Evolutionary conservation across 1,140 invertebrate genomes (phyloP).

Genomic region (Hypsibius dujardini): DNA sequence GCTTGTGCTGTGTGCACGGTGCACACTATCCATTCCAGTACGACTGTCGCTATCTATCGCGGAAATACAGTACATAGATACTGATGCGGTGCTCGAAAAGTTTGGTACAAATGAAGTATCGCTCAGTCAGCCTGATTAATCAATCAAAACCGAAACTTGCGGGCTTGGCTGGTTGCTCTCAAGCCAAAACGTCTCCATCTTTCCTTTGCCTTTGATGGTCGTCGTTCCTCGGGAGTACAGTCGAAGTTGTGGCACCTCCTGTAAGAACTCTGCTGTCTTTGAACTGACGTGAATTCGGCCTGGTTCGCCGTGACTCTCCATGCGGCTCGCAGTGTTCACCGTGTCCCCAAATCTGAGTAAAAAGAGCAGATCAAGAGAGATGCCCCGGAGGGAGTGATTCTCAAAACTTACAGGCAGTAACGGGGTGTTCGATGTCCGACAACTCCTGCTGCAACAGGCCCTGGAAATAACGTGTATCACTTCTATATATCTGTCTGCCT

Average conservation of each 20-base stretch:
- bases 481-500: too few relatives aligned
- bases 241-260: background rate
- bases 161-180: background rate
- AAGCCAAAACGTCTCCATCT: background rate
- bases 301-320: slow-evolving; percentile 31
- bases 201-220: background rate
- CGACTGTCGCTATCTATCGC: too few relatives aligned
- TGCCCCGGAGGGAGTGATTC: too few relatives aligned
- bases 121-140: too few relatives aligned
- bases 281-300: slow-evolving; percentile 4
- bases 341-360: slow-evolving; percentile 41
- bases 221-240: background rate
- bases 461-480: background rate
- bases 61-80: too few relatives aligned
- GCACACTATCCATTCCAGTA: too few relatives aligned
- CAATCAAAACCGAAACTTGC: too few relatives aligned
- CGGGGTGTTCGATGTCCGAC: slow-evolving; percentile 46
- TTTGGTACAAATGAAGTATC: too few relatives aligned
- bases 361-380: slow-evolving; percentile 24
- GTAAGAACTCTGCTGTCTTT: background rate
- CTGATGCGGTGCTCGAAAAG: too few relatives aligned
- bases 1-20: too few relatives aligned
- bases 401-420: slow-evolving; percentile 38
- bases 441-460: slow-evolving; percentile 41
- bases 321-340: slow-evolving; percentile 39